Base-by-base conservation (phyloP, 2,888 invertebrate species). In the Tipula helvola region DNA sequence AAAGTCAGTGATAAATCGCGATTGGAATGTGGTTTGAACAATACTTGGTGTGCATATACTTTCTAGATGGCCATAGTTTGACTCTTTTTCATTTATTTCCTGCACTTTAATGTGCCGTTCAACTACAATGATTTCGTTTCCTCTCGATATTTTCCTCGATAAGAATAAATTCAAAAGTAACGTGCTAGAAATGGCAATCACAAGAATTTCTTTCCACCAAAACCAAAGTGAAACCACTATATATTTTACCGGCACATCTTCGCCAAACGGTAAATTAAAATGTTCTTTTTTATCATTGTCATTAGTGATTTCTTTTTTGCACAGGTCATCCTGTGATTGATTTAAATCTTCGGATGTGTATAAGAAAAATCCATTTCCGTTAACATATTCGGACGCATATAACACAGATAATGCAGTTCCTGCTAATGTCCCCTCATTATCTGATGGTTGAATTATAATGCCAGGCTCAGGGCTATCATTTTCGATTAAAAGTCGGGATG, bases 1-100 rank as follows among this genome's bases (percentile, higher is more conserved):
- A 91, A 98, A 99, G 90, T 98, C 98, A 0, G 93, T 94, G 88
- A 95, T 93, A 90, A 97, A 99, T 85, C 98, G 94, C 88, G 92
- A 95, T 88, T 89, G 88, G 87, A 90, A 91, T 86, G 90, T 88
- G 83, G 89, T 52, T 88, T 89, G 87, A 88, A 89, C 87, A 41
- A 16, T 88, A 71, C n/a, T 88, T 36, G 52, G 36, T 57, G 39
- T 36, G 57, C 39, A 57, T 16, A 36, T 52, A n/a, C 7, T 16
- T 42, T 86, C 84, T 36, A 36, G 42, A 44, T 88, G 89, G 0
- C 89, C 89, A 71, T 28, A 10, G 28, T 18, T 28, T 5, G 90
- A 90, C 36, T 90, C 90, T 88, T 91, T 90, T 0, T 91, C 91
- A 42, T 90, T 89, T 2, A 90, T 91, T 2, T 91, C 90, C 36